phyloP scores from a whole-genome alignment of 2,888 invertebrate species.

The Amblyjoppa fuscipennis region DNA sequence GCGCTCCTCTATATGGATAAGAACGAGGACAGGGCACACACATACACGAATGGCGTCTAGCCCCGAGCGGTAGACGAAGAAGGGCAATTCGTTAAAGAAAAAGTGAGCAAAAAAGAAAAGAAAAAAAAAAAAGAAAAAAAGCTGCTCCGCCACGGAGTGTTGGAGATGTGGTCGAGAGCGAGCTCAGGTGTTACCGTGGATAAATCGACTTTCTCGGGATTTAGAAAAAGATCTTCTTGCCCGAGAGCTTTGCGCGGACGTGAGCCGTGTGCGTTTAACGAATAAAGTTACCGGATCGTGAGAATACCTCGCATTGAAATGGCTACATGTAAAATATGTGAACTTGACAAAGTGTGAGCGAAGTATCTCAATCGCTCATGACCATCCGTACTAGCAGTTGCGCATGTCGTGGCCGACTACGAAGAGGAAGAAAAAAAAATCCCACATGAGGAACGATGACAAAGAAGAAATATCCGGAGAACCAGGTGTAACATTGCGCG shows the following conservation, averaged over 20 bases:
- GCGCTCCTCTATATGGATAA: constrained; percentile 14
- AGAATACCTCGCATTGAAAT: too few relatives aligned
- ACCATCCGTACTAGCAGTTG: background rate
- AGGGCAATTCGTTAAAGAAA: constrained; percentile 57
- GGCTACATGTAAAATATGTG: background rate
- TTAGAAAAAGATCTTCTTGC: constrained; percentile 56
- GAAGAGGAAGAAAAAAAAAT: background rate
- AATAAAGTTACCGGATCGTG: constrained; percentile 34
- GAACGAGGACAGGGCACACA: constrained; percentile 29
- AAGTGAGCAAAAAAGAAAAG: background rate
- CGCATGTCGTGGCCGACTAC: background rate
- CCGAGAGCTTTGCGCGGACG: constrained; percentile 21
- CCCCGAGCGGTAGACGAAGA: constrained; percentile 18
- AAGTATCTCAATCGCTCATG: constrained; percentile 20
- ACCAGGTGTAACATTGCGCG: background rate
- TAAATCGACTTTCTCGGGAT: constrained; percentile 58
- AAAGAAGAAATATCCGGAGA: constrained; percentile 5
- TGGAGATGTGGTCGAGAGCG: constrained; percentile 11
- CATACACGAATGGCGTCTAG: constrained; percentile 50
- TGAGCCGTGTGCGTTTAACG: constrained; percentile 29
- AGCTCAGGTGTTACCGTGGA: constrained; percentile 63
- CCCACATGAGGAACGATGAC: background rate
- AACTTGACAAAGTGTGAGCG: background rate
- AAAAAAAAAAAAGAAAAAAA: background rate
- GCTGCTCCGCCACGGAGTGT: constrained; percentile 17